Base-by-base conservation (phyloP, 2,113 vertebrate species). In the Pogonocichla stellata region DNA sequence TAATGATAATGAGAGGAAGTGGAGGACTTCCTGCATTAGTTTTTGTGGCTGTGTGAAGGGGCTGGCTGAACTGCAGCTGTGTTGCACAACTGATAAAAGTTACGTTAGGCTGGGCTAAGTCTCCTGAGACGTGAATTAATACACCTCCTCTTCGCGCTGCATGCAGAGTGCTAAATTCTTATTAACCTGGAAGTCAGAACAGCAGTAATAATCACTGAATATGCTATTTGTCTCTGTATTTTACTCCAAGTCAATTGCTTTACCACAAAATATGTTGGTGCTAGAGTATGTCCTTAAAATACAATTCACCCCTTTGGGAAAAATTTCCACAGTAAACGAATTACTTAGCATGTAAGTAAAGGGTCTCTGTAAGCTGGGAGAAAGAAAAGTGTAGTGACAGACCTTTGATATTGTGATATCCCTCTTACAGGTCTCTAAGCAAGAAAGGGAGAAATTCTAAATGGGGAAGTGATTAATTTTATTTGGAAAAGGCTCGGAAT, bases 1-100 rank as follows among this genome's bases (percentile, higher is more conserved):
- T 67, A 56, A 66, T 48, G 88, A 94, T 81, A 93, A 95, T 92
- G 90, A 92, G 80, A 84, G 95, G 94, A 96, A 96, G 95, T 81
- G 92, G 94, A 96, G 90, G 71, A 96, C 94, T 97, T 96, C 96
- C 95, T 96, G 94, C 96, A 95, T 97, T 96, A 95, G 88, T 86
- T 92, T 91, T 88, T 93, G 95, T 94, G 95, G 95, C 92, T 78
- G 51, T 19, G 29, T 80, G 71, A 82, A 78, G 93, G 48, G 75
- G 40, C 36, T 92, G 26, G 58, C 79, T 77, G 60, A 83, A 42
- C 22, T 89, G 72, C 91, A 89, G 77, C 89, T 83, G 87, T 70
- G 75, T 92, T 94, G 69, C 79, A 60, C 60, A 74, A 74, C 64
- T 56, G 74, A 53, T 92, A 60, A 73, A 96, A 88, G 70, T 94